phyloP scores from a whole-genome alignment of 2,113 vertebrate species.

The Pseudopodoces humilis region DNA sequence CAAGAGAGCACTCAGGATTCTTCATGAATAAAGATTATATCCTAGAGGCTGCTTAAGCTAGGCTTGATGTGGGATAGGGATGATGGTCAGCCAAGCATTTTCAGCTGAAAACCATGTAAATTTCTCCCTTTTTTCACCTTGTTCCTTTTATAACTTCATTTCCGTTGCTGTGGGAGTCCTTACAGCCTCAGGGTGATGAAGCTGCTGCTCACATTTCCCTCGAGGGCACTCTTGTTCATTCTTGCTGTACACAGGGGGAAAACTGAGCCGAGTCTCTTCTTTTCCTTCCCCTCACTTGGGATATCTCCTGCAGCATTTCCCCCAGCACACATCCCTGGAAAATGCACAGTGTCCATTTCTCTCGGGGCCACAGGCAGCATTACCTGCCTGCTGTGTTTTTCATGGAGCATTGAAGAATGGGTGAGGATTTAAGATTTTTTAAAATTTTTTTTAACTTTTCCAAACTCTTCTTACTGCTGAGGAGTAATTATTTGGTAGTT shows the following conservation, averaged over 20 bases:
- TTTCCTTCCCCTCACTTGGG: not conserved
- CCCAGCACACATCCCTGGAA: not conserved
- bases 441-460: not conserved
- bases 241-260: not conserved
- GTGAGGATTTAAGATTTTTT: not conserved
- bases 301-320: not conserved
- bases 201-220: not conserved
- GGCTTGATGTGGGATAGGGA: not conserved
- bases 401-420: not conserved
- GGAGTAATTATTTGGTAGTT: not conserved
- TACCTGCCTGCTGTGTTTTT: not conserved
- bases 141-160: not conserved
- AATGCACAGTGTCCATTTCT: not conserved
- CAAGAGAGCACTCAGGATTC: not conserved
- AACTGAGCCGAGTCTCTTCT: fast-evolving
- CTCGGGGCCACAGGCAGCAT: fast-evolving
- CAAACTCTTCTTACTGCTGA: not conserved
- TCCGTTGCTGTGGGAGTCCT: not conserved
- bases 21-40: not conserved
- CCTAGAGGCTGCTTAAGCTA: not conserved
- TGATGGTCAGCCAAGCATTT: not conserved
- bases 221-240: not conserved
- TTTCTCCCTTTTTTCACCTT: not conserved
- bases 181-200: fast-evolving
- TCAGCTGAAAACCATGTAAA: not conserved